Percentiles rank a stretch among this genome's conserved stretches.
Evolutionary conservation across 2,113 vertebrate species (phyloP).

Genomic region (Maccullochella peelii): DNA sequence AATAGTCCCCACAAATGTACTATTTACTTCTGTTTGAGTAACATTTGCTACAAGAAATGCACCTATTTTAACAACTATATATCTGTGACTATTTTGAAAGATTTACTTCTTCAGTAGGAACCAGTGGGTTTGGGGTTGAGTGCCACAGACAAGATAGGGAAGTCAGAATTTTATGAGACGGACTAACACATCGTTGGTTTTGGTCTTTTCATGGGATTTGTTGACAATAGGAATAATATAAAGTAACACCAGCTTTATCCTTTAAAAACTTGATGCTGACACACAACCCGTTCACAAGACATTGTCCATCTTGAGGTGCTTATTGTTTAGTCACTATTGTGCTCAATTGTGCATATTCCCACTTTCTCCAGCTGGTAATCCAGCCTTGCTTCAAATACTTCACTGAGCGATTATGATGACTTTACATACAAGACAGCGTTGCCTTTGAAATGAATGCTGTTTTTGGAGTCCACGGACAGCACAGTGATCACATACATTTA

Average conservation of each 20-base stretch:
- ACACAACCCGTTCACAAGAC: not conserved
- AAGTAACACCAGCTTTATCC: not conserved
- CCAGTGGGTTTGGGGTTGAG: not conserved
- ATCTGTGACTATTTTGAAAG: not conserved
- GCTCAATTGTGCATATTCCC: not conserved
- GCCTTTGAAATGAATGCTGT: slow-evolving; percentile 11
- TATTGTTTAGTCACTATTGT: not conserved
- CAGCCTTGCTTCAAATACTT: slow-evolving; percentile 10
- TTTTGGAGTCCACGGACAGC: slow-evolving; percentile 32
- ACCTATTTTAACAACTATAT: not conserved
- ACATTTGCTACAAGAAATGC: too few relatives aligned
- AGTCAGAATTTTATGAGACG: not conserved
- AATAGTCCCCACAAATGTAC: not conserved
- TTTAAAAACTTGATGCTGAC: not conserved
- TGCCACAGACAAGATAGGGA: not conserved
- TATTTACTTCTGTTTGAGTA: not conserved
- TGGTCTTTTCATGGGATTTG: slow-evolving; percentile 5
- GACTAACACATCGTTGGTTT: not conserved
- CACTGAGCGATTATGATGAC: not conserved
- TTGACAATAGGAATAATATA: not conserved
- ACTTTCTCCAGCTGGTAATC: not conserved
- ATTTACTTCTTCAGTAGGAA: not conserved
- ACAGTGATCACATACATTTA: slow-evolving; percentile 47
- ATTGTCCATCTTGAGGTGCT: not conserved
- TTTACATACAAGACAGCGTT: slow-evolving; percentile 23